A percentile compares a stretch with the other conserved stretches of the same genome.
Conservation (phyloP, 2,888 invertebrate species). For the Asteroscopus sphinx region DNA sequence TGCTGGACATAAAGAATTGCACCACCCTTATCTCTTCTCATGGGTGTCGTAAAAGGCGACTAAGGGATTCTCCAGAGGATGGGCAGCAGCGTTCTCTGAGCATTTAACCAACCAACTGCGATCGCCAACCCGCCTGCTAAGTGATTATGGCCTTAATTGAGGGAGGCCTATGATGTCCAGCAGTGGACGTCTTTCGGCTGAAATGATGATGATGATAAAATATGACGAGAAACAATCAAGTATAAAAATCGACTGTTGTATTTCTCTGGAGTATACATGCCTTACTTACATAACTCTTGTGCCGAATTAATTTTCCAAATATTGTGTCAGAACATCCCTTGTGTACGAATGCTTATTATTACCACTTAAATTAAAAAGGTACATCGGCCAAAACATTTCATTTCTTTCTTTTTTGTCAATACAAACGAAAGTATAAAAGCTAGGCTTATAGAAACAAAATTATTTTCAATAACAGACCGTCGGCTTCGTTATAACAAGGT, state of each 20-base stretch:
- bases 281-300: slow-evolving; percentile 7
- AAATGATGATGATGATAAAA: too few species aligned
- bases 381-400: slow-evolving; percentile 9
- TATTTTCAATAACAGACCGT: slow-evolving; percentile 69
- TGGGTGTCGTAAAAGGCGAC: too few species aligned
- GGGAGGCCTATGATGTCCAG: too few species aligned
- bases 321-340: slow-evolving; percentile 6
- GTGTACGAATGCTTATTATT: slow-evolving; percentile 15
- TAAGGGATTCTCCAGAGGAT: too few species aligned
- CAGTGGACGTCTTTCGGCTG: too few species aligned
- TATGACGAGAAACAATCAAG: slow-evolving; percentile 48
- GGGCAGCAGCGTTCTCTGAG: too few species aligned
- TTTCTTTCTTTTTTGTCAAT: slow-evolving; percentile 15
- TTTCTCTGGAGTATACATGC: slow-evolving; percentile 12
- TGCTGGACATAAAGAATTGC: too few species aligned
- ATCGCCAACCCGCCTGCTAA: too few species aligned
- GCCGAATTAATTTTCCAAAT: slow-evolving; percentile 9
- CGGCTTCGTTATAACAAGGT: slow-evolving; percentile 68
- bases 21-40: too few species aligned
- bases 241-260: slow-evolving; percentile 35
- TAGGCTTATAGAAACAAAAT: slow-evolving; percentile 51
- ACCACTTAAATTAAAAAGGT: slow-evolving; percentile 11
- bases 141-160: too few species aligned
- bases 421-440: slow-evolving; percentile 33
- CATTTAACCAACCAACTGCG: too few species aligned